These are phyloP conservation scores for Penelope pileata DNA, from an alignment of 2,113 vertebrate genomes.

Conservation along the genomic window DNA sequence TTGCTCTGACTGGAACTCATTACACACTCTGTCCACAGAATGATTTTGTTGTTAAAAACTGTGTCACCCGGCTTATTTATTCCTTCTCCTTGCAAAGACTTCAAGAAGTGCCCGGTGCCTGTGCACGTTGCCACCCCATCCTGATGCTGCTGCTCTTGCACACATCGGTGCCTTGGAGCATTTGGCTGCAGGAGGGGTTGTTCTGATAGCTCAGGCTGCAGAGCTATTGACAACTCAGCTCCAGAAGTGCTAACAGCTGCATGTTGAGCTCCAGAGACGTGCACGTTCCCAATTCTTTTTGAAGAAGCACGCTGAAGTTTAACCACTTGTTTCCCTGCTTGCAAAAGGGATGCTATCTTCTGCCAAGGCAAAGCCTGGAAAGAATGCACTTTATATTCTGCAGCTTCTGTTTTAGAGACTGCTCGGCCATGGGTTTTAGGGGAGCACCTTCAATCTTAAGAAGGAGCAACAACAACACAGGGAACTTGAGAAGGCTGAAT, in stretches of 20 bases:
- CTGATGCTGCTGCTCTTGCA: neutral
- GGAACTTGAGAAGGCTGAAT: neutral
- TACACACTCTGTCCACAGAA: neutral
- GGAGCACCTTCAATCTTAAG: neutral
- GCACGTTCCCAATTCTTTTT: neutral
- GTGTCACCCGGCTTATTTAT: slow-evolving; percentile 62
- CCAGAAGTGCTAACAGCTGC: neutral
- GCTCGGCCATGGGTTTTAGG: neutral
- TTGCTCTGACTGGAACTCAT: slow-evolving; percentile 50
- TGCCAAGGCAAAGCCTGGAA: neutral
- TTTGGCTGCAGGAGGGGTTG: neutral
- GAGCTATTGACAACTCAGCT: rapidly evolving
- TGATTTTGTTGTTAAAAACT: slow-evolving; percentile 37
- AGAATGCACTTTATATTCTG: neutral
- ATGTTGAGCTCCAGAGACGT: neutral
- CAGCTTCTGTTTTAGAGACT: neutral
- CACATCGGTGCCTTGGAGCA: neutral
- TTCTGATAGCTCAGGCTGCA: neutral
- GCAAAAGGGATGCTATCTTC: neutral
- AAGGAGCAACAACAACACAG: neutral
- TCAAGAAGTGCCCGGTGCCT: neutral
- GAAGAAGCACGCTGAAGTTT: neutral
- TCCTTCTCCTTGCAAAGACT: neutral
- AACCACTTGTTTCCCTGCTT: neutral
- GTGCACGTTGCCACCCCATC: neutral